phyloP scores from a whole-genome alignment of 1,140 invertebrate species.

The Brachystomella parvula region DNA sequence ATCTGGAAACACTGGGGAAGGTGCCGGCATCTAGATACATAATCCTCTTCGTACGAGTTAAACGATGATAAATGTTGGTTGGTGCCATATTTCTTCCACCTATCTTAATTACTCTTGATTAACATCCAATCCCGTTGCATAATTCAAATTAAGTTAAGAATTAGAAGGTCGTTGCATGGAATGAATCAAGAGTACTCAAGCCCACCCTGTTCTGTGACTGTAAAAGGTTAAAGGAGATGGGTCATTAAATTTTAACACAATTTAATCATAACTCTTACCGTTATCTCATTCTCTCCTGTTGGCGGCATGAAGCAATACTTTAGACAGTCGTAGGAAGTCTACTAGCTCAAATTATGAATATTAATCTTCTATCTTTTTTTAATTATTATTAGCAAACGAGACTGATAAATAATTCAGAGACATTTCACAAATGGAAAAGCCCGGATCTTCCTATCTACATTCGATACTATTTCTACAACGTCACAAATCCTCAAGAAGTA shows the following conservation, averaged over 20 bases:
- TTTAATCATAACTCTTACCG: background rate
- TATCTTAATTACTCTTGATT: no score
- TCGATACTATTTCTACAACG: constrained; percentile 48
- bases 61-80: no score
- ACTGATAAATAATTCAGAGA: constrained; percentile 20
- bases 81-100: no score
- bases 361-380: background rate
- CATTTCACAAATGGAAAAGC: constrained; percentile 24
- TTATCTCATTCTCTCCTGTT: no score
- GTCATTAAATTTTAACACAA: background rate
- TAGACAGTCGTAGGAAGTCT: background rate
- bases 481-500: constrained; percentile 46
- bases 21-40: no score
- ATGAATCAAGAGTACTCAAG: no score
- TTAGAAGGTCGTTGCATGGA: no score
- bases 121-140: no score
- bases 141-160: no score
- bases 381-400: constrained; percentile 20
- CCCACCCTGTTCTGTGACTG: background rate
- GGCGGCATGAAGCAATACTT: background rate
- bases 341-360: background rate
- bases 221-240: background rate
- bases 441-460: constrained; percentile 47
- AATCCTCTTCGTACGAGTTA: no score
- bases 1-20: no score